Evolutionary conservation across 1,140 invertebrate genomes (phyloP), one percentile per base, ranked within the genome.

Genomic region (Diachasma alloeum): DNA sequence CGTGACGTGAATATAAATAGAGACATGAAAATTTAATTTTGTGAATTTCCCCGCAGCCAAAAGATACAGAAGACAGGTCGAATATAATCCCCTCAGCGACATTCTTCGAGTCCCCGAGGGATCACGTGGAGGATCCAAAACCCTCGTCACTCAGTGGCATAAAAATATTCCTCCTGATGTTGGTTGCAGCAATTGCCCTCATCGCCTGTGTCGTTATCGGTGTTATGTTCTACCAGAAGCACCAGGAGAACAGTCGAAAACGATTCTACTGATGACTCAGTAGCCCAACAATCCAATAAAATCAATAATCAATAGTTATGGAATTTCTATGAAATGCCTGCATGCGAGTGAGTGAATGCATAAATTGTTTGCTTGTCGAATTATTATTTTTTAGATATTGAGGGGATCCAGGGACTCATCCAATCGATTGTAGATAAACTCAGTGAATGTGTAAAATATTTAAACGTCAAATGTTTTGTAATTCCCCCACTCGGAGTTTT

Each of bases 141-240:
- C 94, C 94, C 36, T 91, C 93, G 3, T 91, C 94, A 15, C 91
- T 96, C 90, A 95, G 95, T 19, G 97, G 96, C 24, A 91, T 96
- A 37, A 98, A 98, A 89, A 93, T 97, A 68, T 97, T 98, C 87
- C 89, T 98, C 3, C 91, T 96, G 26, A 94, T 97, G 89, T 89
- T 98, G 42, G 90, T 95, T 39, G 93, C 94, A 11, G 92, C 97
- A 4, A 90, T 98, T 10, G 93, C 93, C 0, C 83, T 97, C 0
- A 94, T 96, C 67, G 94, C 94, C 0, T 92, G 94, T 80, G 93
- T 95, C 1, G 94, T 98, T 8, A 92, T 97, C 68, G 96, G 94
- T 44, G 95, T 97, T 73, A 95, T 97, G 91, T 94, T 96, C 83
- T 98, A 98, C 85, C 95, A 97, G 84, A 97, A 97, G 86, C 93